These are phyloP conservation scores for Pseudomugil gertrudae DNA, from an alignment of 2,797 vertebrate species.

Conservation along the genomic window DNA sequence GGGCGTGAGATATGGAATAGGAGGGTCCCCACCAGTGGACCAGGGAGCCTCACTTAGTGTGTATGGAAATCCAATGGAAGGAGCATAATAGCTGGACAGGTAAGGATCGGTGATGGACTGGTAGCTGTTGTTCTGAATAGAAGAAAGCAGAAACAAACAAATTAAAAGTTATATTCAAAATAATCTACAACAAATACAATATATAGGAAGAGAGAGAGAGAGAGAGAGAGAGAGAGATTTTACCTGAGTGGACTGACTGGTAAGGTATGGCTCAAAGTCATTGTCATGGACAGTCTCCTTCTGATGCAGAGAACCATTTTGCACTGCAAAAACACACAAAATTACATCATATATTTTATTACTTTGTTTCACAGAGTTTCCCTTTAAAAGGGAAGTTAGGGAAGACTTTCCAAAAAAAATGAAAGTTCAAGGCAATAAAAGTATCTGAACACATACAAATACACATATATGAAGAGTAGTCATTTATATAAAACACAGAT, in stretches of 20 bases:
- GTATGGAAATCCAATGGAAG: constrained; percentile 94
- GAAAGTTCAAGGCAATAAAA: neutral
- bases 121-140: constrained; percentile 90
- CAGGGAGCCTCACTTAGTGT: constrained; percentile 95
- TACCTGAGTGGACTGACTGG: constrained; percentile 95
- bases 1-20: constrained; percentile 93
- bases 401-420: neutral
- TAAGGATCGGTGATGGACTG: constrained; percentile 98
- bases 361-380: neutral
- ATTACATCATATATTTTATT: constrained; percentile 24
- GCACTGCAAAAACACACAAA: constrained; percentile 82
- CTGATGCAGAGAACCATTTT: constrained; percentile 97
- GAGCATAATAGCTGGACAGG: constrained; percentile 94
- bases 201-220: neutral
- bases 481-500: neutral
- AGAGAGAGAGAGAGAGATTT: constrained; percentile 52
- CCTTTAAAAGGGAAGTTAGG: neutral
- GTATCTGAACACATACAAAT: neutral
- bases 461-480: neutral
- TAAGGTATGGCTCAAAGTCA: constrained; percentile 96
- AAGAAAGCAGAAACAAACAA: constrained; percentile 34
- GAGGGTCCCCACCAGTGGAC: constrained; percentile 96
- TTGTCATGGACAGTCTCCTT: constrained; percentile 95
- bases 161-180: constrained; percentile 18
- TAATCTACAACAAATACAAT: neutral